A percentile compares a stretch with the other conserved stretches of the same genome.
Conservation (phyloP, 2,797 vertebrate species). For the Chromis chromis region DNA sequence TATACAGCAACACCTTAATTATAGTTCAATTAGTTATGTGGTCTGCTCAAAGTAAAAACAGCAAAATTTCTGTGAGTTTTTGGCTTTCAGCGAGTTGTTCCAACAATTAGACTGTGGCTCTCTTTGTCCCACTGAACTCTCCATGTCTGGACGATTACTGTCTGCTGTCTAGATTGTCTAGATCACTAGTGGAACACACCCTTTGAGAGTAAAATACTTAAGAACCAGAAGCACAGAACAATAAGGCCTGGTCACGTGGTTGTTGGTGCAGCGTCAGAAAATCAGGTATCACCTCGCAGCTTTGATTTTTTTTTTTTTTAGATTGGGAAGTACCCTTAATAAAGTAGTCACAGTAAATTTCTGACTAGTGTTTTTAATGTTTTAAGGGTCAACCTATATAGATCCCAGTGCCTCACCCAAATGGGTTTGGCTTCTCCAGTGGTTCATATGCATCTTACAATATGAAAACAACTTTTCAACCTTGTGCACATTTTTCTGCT, state of each 20-base stretch:
- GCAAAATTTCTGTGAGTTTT: slow-evolving; percentile 30
- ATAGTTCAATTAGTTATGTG: slow-evolving; percentile 11
- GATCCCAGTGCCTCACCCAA: background rate
- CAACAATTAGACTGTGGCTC: slow-evolving; percentile 51
- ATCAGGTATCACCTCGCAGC: background rate
- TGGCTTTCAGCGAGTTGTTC: slow-evolving; percentile 42
- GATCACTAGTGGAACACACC: no score
- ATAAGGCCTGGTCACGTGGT: background rate
- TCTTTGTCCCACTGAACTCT: slow-evolving; percentile 28
- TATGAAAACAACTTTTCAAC: slow-evolving; percentile 50
- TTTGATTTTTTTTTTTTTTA: background rate
- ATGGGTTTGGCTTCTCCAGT: background rate
- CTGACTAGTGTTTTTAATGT: background rate
- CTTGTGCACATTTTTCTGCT: slow-evolving; percentile 34
- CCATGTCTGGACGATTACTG: slow-evolving; percentile 26
- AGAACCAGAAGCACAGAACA: slow-evolving; percentile 8
- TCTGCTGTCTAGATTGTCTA: slow-evolving; percentile 26
- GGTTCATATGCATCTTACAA: slow-evolving; percentile 30
- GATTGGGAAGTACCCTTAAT: background rate
- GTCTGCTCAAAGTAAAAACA: slow-evolving; percentile 28
- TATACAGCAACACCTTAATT: slow-evolving; percentile 1
- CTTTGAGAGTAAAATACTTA: slow-evolving; percentile 1
- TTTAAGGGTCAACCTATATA: slow-evolving; percentile 11
- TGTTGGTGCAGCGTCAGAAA: background rate
- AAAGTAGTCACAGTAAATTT: background rate